Percentiles rank a stretch among this genome's conserved stretches.
phyloP scores from a whole-genome alignment of 2,113 vertebrate species.

The Stegastes partitus region DNA sequence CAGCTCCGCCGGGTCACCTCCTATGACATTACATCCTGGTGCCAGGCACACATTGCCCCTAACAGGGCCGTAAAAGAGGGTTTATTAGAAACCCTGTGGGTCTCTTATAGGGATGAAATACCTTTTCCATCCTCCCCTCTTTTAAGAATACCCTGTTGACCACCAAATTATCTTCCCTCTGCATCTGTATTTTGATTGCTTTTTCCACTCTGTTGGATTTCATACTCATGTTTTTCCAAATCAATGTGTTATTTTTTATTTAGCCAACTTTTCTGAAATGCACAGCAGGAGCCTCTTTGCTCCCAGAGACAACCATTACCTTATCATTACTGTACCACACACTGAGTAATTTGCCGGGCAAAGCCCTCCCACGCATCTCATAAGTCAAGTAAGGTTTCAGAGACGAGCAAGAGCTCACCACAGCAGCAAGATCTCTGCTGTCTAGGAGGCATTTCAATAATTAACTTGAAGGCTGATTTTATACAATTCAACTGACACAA shows the following conservation, averaged over 20 bases:
- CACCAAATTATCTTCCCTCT: slow-evolving; percentile 26
- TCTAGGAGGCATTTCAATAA: neutral
- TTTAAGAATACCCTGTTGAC: slow-evolving; percentile 14
- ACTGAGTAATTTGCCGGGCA: slow-evolving; percentile 11
- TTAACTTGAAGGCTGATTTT: slow-evolving; percentile 1
- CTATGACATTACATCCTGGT: slow-evolving; percentile 74
- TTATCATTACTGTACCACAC: slow-evolving; percentile 26
- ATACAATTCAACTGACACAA: neutral
- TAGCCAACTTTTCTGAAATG: slow-evolving; percentile 5
- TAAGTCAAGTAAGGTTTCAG: slow-evolving; percentile 4
- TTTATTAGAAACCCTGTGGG: slow-evolving; percentile 46
- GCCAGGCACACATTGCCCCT: slow-evolving; percentile 55
- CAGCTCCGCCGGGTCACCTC: slow-evolving; percentile 56
- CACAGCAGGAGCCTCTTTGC: neutral
- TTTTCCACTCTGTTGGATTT: slow-evolving; percentile 14
- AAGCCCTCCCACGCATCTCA: slow-evolving; percentile 2
- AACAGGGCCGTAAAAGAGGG: slow-evolving; percentile 55
- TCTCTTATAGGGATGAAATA: slow-evolving; percentile 35
- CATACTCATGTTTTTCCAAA: slow-evolving; percentile 24
- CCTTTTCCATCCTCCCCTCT: slow-evolving; percentile 3
- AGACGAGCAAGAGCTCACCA: slow-evolving; percentile 18
- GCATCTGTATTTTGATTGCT: slow-evolving; percentile 13
- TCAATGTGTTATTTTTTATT: slow-evolving; percentile 12
- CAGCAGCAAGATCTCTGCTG: neutral
- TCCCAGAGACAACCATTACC: slow-evolving; percentile 32